phyloP scores from a whole-genome alignment of 2,113 vertebrate species.

The Myotis brandtii region DNA sequence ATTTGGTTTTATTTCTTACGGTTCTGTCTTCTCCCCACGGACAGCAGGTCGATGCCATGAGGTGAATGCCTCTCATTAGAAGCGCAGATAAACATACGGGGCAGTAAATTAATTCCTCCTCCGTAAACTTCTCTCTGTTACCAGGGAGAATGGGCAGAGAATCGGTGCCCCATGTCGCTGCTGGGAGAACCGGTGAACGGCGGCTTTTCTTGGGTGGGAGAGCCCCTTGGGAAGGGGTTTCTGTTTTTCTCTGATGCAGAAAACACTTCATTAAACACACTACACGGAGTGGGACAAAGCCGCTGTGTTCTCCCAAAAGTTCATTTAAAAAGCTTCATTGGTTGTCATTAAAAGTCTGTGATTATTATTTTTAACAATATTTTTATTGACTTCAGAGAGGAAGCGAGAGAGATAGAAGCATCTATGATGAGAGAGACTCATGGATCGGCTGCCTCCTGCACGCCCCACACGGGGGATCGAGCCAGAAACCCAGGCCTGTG shows the following conservation, averaged over 20 bases:
- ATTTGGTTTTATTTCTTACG: not conserved
- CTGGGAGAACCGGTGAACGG: not conserved
- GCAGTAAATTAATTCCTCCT: not conserved
- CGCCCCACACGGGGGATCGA: too few species aligned
- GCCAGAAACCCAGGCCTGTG: too few species aligned
- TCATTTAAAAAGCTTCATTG: constrained; percentile 7
- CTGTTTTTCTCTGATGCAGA: not conserved
- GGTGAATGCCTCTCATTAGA: not conserved
- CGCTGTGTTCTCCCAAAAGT: not conserved
- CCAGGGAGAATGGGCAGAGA: not conserved
- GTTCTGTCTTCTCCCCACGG: not conserved
- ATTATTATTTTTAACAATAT: not conserved
- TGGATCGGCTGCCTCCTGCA: too few species aligned
- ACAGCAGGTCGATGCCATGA: not conserved
- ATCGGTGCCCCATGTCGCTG: not conserved
- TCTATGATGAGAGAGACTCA: too few species aligned
- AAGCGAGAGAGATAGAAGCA: not conserved
- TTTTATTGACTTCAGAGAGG: too few species aligned
- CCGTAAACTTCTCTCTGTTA: not conserved
- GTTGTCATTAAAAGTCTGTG: not conserved
- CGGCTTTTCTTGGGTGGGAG: not conserved
- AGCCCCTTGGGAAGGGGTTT: not conserved
- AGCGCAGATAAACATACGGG: not conserved
- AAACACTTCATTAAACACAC: not conserved
- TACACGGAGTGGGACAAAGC: not conserved